Percentiles rank a stretch among this genome's conserved stretches.
Evolutionary conservation across 2,797 vertebrate species (phyloP).

Genomic region (Hyperoplus lanceolatus): DNA sequence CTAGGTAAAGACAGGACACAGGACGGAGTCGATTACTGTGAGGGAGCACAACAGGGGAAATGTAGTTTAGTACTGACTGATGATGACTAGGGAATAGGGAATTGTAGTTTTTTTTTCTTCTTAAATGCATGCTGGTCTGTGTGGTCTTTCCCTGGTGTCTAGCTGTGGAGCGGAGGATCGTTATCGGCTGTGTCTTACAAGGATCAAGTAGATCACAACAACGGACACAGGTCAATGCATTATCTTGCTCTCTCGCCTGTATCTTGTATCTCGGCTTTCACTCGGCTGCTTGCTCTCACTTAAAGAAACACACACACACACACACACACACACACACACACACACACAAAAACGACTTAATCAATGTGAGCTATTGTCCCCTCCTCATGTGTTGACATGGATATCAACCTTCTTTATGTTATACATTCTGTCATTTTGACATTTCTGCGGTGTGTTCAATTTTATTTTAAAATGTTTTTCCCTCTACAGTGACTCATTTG

Average conservation of each 20-base stretch:
- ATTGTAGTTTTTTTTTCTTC: constrained; percentile 41
- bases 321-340: not conserved
- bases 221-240: constrained; percentile 66
- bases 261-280: constrained; percentile 38
- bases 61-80: constrained; percentile 56
- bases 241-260: constrained; percentile 43
- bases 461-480: constrained; percentile 17
- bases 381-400: constrained; percentile 14
- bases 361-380: constrained; percentile 29
- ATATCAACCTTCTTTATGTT: constrained; percentile 16
- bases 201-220: constrained; percentile 65
- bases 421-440: constrained; percentile 22
- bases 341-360: constrained; percentile 43
- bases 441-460: constrained; percentile 30
- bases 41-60: constrained; percentile 30
- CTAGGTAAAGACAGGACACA: not conserved
- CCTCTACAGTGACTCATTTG: constrained; percentile 19
- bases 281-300: constrained; percentile 7
- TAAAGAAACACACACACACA: constrained; percentile 12
- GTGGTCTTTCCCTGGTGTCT: constrained; percentile 52
- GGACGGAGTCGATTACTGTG: constrained; percentile 34
- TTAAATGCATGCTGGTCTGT: constrained; percentile 3
- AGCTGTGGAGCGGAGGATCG: constrained; percentile 59
- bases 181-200: constrained; percentile 70
- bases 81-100: constrained; percentile 49